phyloP scores from a whole-genome alignment of 2,113 vertebrate species.

The Circaetus cinerascens region DNA sequence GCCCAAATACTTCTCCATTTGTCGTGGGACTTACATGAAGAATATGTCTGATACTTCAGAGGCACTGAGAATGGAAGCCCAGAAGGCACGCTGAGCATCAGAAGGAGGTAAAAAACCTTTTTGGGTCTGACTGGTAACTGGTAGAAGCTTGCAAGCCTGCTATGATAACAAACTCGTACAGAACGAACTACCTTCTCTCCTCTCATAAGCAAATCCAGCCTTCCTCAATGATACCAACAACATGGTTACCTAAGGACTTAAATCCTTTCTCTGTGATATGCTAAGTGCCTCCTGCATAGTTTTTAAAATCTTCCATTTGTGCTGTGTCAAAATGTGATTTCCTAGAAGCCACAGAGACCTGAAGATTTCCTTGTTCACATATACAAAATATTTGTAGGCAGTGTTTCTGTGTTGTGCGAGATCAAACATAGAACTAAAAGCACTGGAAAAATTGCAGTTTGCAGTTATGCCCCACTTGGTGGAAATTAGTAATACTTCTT shows the following conservation, averaged over 20 bases:
- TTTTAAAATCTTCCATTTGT: background rate
- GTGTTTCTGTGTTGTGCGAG: background rate
- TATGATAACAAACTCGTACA: background rate
- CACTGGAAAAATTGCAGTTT: background rate
- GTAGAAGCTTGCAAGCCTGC: background rate
- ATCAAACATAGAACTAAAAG: background rate
- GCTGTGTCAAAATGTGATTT: background rate
- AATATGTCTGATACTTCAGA: background rate
- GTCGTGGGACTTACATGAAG: background rate
- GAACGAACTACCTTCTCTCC: background rate
- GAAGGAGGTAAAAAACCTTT: background rate
- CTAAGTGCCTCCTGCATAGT: background rate
- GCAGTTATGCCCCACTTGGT: background rate
- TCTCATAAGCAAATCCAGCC: background rate
- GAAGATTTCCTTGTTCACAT: background rate
- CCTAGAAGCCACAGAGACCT: background rate
- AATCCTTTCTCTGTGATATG: background rate
- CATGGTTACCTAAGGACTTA: background rate
- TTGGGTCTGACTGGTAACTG: background rate
- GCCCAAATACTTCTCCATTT: background rate
- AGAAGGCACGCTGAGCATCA: background rate
- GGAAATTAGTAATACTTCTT: background rate
- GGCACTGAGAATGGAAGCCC: background rate
- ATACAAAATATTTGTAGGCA: background rate
- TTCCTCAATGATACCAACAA: background rate